A percentile compares a stretch with the other conserved stretches of the same genome.
Evolutionary conservation across 2,113 vertebrate genomes (phyloP).

Genomic region (Calidris pygmaea): DNA sequence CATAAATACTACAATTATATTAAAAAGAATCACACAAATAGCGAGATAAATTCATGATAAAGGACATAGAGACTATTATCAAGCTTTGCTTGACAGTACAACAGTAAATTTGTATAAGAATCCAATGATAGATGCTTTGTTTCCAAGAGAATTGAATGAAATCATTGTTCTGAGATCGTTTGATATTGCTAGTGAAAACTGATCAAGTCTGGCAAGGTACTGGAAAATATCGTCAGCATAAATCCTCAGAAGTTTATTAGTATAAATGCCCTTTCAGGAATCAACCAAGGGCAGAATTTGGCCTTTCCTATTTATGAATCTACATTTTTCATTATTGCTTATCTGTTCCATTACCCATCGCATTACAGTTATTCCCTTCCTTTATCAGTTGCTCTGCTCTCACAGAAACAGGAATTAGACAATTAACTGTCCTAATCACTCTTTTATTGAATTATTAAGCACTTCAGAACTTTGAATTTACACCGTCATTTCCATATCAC

Average conservation of each 20-base stretch:
- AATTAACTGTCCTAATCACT: neutral
- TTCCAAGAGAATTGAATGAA: neutral
- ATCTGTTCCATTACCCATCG: neutral
- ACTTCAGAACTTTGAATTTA: neutral
- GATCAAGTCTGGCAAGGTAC: neutral
- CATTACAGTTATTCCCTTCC: neutral
- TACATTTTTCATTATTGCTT: constrained; percentile 8
- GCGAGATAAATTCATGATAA: neutral
- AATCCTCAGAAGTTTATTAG: neutral
- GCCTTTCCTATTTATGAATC: neutral
- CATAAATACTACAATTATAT: neutral
- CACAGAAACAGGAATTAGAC: neutral
- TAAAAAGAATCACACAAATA: neutral
- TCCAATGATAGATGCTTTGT: neutral
- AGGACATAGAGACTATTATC: neutral
- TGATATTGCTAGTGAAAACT: neutral
- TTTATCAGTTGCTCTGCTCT: neutral
- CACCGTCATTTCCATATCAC: neutral
- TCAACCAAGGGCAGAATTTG: neutral
- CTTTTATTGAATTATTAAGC: neutral
- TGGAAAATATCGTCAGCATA: neutral
- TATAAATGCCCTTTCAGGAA: neutral
- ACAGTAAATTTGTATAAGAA: neutral
- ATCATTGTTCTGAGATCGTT: neutral
- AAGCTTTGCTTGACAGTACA: neutral